Base-by-base conservation (phyloP, 2,797 vertebrate species). In the Lithobates pipiens region DNA sequence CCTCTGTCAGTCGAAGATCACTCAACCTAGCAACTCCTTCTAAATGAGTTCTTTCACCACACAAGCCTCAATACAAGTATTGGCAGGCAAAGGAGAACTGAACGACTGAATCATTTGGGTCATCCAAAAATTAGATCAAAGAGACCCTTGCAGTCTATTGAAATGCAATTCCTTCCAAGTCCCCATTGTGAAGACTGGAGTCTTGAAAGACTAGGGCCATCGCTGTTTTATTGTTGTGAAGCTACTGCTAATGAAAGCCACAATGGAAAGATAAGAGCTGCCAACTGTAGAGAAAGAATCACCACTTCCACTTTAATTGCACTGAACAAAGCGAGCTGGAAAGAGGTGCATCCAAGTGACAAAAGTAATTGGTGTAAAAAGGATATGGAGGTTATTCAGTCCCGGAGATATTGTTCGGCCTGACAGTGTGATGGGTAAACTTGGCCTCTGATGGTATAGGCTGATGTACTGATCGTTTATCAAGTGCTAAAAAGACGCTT, bases 171-270 rank as follows among this genome's bases (percentile, higher is more conserved):
- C 93, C 91, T 93, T 92, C 92, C 92, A 94, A 92, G 95, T 96
- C 93, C 65, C 94, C 94, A 94, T 93, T 93, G 90, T 93, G 93
- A 91, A 92, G 92, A 94, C 57, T 91, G 86, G 90, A 91, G 89
- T 92, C 92, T 95, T 94, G 92, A 92, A 95, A 94, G 93, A 95
- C 94, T 91, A 10, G 93, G 95, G 94, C 95, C 95, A 93, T 92
- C 91, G 92, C 91, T 91, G 93, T 92, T 95, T 92, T 91, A 95
- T 95, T 95, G 94, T 94, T 90, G 93, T 92, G 94, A 95, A 94
- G 94, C 95, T 95, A 93, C 92, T 91, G 86, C 93, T 95, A 95
- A 96, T 96, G 95, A 96, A 96, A 95, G 93, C 93, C 92, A 96
- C 95, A 97, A 96, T 95, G 89, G 77, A 88, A 93, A 96, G 94